Evolutionary conservation across 2,888 invertebrate genomes (phyloP).

Genomic region (Pheosia tremula): DNA sequence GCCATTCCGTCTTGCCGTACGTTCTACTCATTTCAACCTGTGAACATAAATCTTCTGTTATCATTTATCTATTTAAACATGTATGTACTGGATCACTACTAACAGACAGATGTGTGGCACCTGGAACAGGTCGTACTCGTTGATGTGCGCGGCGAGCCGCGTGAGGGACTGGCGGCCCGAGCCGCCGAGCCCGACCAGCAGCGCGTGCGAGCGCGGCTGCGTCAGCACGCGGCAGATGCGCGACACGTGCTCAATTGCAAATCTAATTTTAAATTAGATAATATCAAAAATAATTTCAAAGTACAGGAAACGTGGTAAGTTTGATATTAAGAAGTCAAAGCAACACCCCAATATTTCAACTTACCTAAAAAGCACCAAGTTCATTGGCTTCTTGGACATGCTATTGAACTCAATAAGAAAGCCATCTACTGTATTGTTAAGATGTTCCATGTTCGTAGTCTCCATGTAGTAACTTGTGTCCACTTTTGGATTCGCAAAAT

Average conservation of each 20-base stretch:
- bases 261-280: constrained; percentile 81
- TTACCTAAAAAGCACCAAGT: constrained; percentile 94
- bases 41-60: constrained; percentile 3
- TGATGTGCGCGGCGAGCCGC: constrained; percentile 94
- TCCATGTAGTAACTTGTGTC: constrained; percentile 95
- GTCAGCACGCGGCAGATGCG: constrained; percentile 95
- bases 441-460: constrained; percentile 91
- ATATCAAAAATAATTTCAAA: constrained; percentile 59
- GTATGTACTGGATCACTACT: constrained; percentile 91
- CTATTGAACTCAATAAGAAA: constrained; percentile 96
- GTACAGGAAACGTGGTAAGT: constrained; percentile 90
- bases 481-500: constrained; percentile 97
- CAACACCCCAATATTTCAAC: background rate
- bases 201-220: constrained; percentile 95
- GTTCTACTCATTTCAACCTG: constrained; percentile 96
- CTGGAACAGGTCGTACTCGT: constrained; percentile 94
- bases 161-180: constrained; percentile 97
- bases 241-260: constrained; percentile 97
- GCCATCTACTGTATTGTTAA: constrained; percentile 93
- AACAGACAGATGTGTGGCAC: constrained; percentile 35
- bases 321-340: background rate
- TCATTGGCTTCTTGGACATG: constrained; percentile 98
- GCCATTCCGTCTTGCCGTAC: constrained; percentile 94
- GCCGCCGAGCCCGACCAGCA: constrained; percentile 96
- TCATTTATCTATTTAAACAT: background rate